These are phyloP conservation scores for Poeciliopsis infans DNA, from an alignment of 2,797 vertebrate genomes.

Conservation along the genomic window DNA sequence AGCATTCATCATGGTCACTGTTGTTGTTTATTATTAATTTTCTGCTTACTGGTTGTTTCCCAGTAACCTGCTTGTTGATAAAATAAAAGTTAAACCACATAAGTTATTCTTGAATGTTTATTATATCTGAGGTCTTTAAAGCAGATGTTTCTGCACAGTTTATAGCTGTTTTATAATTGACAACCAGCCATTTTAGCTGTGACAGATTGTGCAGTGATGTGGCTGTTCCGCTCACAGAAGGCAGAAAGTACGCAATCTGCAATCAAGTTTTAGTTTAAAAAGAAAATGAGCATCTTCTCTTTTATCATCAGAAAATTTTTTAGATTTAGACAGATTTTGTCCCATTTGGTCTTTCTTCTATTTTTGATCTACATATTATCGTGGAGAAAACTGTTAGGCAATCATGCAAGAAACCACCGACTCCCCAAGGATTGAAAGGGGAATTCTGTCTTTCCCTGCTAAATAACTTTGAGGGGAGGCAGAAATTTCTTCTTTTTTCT, in stretches of 20 bases:
- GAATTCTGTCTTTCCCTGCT: conserved; percentile 19
- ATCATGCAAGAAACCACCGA: conserved; percentile 54
- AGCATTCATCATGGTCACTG: background rate
- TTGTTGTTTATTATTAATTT: background rate
- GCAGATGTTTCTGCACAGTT: background rate
- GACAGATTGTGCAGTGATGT: background rate
- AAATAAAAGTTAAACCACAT: background rate
- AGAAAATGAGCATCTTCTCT: background rate
- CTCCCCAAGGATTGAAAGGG: conserved; percentile 31
- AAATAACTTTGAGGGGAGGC: conserved; percentile 20
- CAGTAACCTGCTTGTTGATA: background rate
- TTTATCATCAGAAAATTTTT: conserved; percentile 15
- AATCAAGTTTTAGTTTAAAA: background rate
- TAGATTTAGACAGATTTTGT: conserved; percentile 15
- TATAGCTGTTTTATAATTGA: background rate
- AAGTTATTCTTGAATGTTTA: background rate
- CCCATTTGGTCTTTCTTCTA: conserved; percentile 21
- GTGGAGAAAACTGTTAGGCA: conserved; percentile 15
- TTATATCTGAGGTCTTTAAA: background rate
- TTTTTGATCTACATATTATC: conserved; percentile 32
- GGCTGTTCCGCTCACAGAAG: background rate
- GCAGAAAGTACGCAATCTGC: background rate
- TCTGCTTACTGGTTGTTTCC: background rate
- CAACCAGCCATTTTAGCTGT: background rate
- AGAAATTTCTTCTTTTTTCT: background rate